These are phyloP conservation scores for Acleris sparsana DNA, from an alignment of 2,888 invertebrate species.

Conservation along the genomic window DNA sequence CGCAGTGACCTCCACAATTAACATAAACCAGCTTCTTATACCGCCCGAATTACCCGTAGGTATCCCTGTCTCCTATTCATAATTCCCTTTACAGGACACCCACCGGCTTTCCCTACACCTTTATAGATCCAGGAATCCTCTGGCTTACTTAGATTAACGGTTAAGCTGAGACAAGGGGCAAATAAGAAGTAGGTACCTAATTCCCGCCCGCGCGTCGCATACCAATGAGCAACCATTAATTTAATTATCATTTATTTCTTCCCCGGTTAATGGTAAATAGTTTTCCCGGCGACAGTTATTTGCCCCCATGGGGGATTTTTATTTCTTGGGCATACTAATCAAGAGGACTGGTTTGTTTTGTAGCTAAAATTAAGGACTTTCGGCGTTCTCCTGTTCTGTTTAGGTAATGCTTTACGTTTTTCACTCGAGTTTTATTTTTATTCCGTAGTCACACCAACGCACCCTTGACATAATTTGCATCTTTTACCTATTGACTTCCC, in stretches of 20 bases:
- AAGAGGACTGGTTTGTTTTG: slow-evolving; percentile 11
- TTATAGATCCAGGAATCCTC: slow-evolving; percentile 13
- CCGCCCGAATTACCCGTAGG: no score
- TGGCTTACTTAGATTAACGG: slow-evolving; percentile 29
- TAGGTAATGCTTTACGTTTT: no score
- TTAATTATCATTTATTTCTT: slow-evolving; percentile 34
- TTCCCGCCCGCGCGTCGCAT: slow-evolving; percentile 28
- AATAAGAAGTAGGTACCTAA: slow-evolving; percentile 34
- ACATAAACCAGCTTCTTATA: no score
- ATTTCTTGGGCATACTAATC: slow-evolving; percentile 31
- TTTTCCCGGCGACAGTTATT: slow-evolving; percentile 31
- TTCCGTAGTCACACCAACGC: no score
- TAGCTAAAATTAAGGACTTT: neutral
- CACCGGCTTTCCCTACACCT: slow-evolving; percentile 1
- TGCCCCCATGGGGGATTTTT: slow-evolving; percentile 30
- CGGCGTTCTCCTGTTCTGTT: no score
- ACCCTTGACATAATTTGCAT: no score
- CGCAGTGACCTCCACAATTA: no score
- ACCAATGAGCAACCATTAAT: slow-evolving; percentile 33
- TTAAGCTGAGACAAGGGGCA: slow-evolving; percentile 28
- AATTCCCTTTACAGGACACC: neutral
- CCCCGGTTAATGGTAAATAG: slow-evolving; percentile 31
- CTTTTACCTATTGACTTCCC: no score
- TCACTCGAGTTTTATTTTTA: no score
- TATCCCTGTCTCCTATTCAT: neutral